phyloP scores from a whole-genome alignment of 2,113 vertebrate species.

The Cryptomyrus ogoouensis region DNA sequence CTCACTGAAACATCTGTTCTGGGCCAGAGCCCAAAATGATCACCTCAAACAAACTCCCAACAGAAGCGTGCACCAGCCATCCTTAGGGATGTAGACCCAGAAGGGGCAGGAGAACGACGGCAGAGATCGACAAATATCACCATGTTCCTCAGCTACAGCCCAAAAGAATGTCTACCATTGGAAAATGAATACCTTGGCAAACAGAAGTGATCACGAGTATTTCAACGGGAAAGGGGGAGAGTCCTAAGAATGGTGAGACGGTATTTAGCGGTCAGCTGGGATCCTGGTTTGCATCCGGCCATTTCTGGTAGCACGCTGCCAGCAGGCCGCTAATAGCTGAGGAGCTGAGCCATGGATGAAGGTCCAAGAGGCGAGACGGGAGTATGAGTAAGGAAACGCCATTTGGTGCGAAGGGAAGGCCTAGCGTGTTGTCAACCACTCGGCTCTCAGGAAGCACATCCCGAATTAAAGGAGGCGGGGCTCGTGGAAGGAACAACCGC shows the following conservation, averaged over 20 bases:
- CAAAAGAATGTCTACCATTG: neutral
- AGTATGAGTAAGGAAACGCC: slow-evolving; percentile 6
- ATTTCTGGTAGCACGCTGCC: slow-evolving; percentile 40
- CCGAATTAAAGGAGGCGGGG: slow-evolving; percentile 16
- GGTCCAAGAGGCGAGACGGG: neutral
- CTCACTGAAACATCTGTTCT: neutral
- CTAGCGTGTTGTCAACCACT: slow-evolving; percentile 20
- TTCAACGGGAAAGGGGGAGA: slow-evolving; percentile 23
- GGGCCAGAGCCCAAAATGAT: neutral
- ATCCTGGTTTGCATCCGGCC: slow-evolving; percentile 30
- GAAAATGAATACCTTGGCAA: slow-evolving; percentile 39
- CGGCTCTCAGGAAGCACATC: slow-evolving; percentile 14
- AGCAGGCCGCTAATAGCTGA: slow-evolving; percentile 17
- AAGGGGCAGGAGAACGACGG: neutral
- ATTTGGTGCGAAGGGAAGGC: neutral
- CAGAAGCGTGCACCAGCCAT: neutral
- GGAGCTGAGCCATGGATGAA: neutral
- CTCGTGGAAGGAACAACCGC: neutral
- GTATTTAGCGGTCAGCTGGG: slow-evolving; percentile 33
- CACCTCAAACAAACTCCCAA: neutral
- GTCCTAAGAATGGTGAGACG: slow-evolving; percentile 26
- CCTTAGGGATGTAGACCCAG: neutral
- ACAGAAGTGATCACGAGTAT: slow-evolving; percentile 24
- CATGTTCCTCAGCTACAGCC: neutral
- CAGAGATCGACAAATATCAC: neutral